These are phyloP conservation scores for Dermatemys mawii DNA, from an alignment of 2,113 vertebrate genomes.

Conservation along the genomic window DNA sequence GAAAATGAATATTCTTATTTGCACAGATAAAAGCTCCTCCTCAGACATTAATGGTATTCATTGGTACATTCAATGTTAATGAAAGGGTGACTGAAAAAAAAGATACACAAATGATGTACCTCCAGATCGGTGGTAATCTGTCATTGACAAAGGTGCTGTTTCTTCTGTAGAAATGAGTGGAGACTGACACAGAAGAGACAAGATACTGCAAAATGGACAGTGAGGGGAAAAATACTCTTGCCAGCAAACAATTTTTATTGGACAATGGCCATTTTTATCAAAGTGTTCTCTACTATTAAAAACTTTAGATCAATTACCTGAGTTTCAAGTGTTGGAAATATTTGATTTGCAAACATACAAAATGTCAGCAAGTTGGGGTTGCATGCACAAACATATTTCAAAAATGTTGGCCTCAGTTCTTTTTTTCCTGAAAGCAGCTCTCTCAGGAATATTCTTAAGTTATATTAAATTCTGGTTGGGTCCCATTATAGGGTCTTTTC, in stretches of 20 bases:
- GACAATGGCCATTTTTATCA: neutral
- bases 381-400: neutral
- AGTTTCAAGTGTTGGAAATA: neutral
- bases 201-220: neutral
- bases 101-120: neutral
- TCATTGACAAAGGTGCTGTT: neutral
- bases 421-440: neutral
- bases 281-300: neutral
- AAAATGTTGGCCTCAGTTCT: neutral
- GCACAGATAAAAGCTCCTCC: neutral
- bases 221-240: neutral
- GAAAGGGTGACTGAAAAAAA: neutral
- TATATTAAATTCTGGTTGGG: neutral
- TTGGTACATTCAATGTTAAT: neutral
- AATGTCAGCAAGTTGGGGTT: neutral
- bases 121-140: neutral
- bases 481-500: neutral
- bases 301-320: neutral
- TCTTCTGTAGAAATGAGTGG: neutral
- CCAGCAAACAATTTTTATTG: neutral
- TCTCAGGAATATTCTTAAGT: neutral
- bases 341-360: neutral
- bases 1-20: rapidly evolving
- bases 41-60: neutral
- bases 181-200: neutral